These are phyloP conservation scores for Smutsia gigantea DNA, from an alignment of 2,797 vertebrate species.

Conservation along the genomic window DNA sequence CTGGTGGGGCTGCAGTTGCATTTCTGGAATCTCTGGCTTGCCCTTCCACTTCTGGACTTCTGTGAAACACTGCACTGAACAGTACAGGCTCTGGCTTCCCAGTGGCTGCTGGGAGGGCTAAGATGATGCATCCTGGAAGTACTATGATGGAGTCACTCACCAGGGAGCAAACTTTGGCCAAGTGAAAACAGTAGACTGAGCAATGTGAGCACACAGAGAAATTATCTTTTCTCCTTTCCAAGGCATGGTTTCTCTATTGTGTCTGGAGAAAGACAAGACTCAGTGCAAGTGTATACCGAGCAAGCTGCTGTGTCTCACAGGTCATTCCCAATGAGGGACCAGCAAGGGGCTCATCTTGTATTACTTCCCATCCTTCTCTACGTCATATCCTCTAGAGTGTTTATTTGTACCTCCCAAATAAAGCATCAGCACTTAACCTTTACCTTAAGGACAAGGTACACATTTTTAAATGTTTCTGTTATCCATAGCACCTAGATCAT, in stretches of 20 bases:
- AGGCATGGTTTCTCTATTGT: not conserved
- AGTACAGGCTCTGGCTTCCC: not conserved
- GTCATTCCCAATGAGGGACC: not conserved
- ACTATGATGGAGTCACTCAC: not conserved
- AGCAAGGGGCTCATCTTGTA: not conserved
- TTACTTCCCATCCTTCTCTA: not conserved
- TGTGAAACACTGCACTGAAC: not conserved
- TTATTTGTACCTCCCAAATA: conserved; percentile 16
- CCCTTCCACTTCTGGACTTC: not conserved
- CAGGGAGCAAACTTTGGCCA: not conserved
- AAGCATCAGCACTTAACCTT: conserved; percentile 4
- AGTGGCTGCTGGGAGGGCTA: not conserved
- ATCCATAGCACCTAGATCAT: not conserved
- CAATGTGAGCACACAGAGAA: not conserved
- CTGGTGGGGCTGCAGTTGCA: not conserved
- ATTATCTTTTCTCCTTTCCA: not conserved
- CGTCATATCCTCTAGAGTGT: not conserved
- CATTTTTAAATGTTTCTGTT: conserved; percentile 41
- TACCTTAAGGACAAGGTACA: not conserved
- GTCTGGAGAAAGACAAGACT: not conserved
- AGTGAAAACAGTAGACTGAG: not conserved
- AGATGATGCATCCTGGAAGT: not conserved
- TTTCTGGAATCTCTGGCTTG: not conserved
- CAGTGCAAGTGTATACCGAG: not conserved
- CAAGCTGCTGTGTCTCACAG: not conserved